phyloP scores from a whole-genome alignment of 2,797 vertebrate genomes.

The Pantherophis alleghaniensis region DNA sequence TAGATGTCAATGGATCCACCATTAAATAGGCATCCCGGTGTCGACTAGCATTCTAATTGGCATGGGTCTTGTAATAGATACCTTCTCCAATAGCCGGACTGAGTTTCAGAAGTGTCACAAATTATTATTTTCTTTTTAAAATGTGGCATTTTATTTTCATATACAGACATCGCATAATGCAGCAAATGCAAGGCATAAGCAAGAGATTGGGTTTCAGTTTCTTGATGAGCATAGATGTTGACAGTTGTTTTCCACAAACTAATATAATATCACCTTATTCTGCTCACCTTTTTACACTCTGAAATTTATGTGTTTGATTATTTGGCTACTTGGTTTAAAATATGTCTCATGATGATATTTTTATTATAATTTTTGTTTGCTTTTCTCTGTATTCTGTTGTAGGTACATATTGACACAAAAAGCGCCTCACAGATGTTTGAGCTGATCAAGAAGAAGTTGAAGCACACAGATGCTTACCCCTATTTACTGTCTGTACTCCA shows the following conservation, averaged over 20 bases:
- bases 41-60: not conserved
- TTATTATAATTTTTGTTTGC: not conserved
- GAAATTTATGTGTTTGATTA: not conserved
- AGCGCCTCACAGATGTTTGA: constrained; percentile 97
- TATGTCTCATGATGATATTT: not conserved
- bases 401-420: constrained; percentile 95
- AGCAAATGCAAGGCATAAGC: not conserved
- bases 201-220: not conserved
- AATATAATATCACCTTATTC: not conserved
- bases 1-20: not conserved
- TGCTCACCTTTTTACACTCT: not conserved
- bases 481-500: constrained; percentile 95
- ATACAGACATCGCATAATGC: not conserved
- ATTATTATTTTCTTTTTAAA: not conserved
- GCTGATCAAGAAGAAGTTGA: constrained; percentile 92
- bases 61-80: not conserved
- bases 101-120: not conserved
- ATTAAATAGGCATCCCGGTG: too few relatives aligned
- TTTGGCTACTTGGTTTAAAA: not conserved
- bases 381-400: constrained; percentile 7
- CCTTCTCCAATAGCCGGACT: not conserved
- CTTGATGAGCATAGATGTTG: not conserved
- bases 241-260: not conserved
- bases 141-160: not conserved
- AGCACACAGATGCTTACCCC: constrained; percentile 92